These are phyloP conservation scores for Lomographa bimaculata DNA, from an alignment of 2,888 invertebrate species.

Conservation along the genomic window DNA sequence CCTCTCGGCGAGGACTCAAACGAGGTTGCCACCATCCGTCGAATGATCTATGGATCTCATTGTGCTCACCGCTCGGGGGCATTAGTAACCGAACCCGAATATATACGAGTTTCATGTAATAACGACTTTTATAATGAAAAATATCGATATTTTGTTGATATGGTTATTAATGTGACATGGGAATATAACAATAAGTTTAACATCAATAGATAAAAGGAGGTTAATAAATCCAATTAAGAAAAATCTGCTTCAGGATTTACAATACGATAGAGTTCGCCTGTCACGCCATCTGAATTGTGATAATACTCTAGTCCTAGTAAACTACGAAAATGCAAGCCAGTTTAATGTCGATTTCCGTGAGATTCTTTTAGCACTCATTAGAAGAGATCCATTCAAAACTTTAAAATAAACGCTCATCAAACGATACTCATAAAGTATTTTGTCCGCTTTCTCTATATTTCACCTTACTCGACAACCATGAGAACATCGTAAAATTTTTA, in stretches of 20 bases:
- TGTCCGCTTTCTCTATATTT: constrained; percentile 35
- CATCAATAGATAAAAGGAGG: too few species aligned
- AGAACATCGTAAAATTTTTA: constrained; percentile 37
- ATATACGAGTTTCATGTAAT: constrained; percentile 54
- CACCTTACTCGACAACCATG: constrained; percentile 28
- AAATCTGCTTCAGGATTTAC: too few species aligned
- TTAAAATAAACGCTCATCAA: constrained; percentile 12
- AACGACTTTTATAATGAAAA: constrained; percentile 66
- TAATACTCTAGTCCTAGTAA: too few species aligned
- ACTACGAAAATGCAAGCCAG: too few species aligned
- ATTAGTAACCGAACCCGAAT: constrained; percentile 53
- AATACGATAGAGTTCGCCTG: too few species aligned
- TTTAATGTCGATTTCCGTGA: not conserved
- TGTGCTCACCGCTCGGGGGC: constrained; percentile 46
- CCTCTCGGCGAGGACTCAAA: constrained; percentile 2
- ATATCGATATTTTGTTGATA: constrained; percentile 54
- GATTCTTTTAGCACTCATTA: constrained; percentile 11
- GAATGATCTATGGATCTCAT: constrained; percentile 55
- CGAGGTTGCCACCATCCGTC: constrained; percentile 23
- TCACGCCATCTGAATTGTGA: too few species aligned
- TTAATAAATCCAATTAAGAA: too few species aligned
- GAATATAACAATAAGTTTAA: too few species aligned
- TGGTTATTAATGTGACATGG: constrained; percentile 43
- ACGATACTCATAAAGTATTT: constrained; percentile 33
- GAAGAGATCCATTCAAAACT: constrained; percentile 1